Base-by-base conservation (phyloP, 2,113 vertebrate species). In the Carollia perspicillata region DNA sequence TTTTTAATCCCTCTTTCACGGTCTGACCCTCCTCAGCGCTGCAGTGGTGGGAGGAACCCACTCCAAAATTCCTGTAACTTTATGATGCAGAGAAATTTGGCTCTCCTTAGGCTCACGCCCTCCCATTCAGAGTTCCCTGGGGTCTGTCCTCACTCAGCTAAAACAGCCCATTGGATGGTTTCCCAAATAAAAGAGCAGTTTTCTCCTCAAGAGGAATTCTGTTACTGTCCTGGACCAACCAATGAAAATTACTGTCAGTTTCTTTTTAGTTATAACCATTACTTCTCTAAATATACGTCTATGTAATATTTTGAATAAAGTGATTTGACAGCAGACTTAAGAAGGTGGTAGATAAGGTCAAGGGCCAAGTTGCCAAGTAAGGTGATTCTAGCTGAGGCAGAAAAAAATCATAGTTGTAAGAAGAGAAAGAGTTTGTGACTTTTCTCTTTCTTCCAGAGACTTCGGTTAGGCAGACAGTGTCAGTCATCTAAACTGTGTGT, bases 41-140 rank as follows among this genome's bases (percentile, higher is more conserved):
- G 53, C 13, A 74, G n/a, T 47, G 63, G 47, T 86, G 23, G 4
- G 33, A 35, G 23, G 33, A 85, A 63, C 26, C 65, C 90, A 95
- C 79, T 97, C 22, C 55, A 78, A 87, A 94, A 97, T 96, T 97
- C 94, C 94, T 92, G 40, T 80, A 89, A 80, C 90, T 97, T 95
- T 53, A 42, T 66, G 87, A 92, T 89, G 90, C 90, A 66, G 92
- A 97, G 74, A 95, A 96, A 84, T 63, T 91, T 96, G 95, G 79
- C 89, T 74, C 3, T 80, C 28, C 42, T 23, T 44, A 85, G 42
- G 81, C 35, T 72, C 10, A 63, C 63, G 30, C 16, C 92, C 77
- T 91, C 28, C 60, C 2, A 3, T 55, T 51, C 37, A 75, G 37
- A 85, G 69, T 96, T 58, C 77, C 72, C 77, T 88, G 47, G 30